Conservation (phyloP, 1,140 invertebrate species). For the Ceratina australensis region DNA sequence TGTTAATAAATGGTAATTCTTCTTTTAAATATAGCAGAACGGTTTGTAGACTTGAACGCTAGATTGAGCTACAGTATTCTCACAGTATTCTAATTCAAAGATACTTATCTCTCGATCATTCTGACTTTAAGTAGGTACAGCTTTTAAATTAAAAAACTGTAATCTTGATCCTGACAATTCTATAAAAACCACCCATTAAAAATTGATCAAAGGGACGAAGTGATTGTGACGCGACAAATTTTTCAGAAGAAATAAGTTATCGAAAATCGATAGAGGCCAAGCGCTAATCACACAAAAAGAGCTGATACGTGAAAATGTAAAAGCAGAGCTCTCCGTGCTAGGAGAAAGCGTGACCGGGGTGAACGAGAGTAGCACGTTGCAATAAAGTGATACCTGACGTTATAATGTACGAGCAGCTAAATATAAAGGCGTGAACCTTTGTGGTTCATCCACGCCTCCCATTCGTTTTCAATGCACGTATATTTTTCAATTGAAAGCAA, state of each 20-base stretch:
- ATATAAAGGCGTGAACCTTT: constrained; percentile 27
- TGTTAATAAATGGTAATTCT: too few species aligned
- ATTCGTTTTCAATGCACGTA: constrained; percentile 24
- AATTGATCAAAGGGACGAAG: too few species aligned
- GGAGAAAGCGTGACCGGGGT: constrained; percentile 45
- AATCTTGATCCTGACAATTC: too few species aligned
- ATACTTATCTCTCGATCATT: too few species aligned
- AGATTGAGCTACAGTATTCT: too few species aligned
- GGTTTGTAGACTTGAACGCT: too few species aligned
- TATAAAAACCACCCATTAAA: too few species aligned
- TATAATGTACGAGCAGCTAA: constrained; percentile 40
- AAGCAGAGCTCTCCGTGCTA: constrained; percentile 17
- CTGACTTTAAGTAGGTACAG: too few species aligned
- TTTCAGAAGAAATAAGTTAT: background rate
- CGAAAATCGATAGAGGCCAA: background rate
- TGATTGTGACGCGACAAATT: too few species aligned
- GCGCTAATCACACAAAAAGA: constrained; percentile 3
- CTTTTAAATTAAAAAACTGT: too few species aligned
- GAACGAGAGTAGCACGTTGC: constrained; percentile 35
- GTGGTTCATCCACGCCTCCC: constrained; percentile 10
- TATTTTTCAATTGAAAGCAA: background rate
- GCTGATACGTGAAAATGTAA: constrained; percentile 30
- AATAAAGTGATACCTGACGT: constrained; percentile 41
- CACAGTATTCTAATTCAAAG: too few species aligned
- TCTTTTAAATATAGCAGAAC: too few species aligned